A percentile compares a stretch with the other conserved stretches of the same genome.
Conservation (phyloP, 2,888 invertebrate species). For the Drosophila pegasa region DNA sequence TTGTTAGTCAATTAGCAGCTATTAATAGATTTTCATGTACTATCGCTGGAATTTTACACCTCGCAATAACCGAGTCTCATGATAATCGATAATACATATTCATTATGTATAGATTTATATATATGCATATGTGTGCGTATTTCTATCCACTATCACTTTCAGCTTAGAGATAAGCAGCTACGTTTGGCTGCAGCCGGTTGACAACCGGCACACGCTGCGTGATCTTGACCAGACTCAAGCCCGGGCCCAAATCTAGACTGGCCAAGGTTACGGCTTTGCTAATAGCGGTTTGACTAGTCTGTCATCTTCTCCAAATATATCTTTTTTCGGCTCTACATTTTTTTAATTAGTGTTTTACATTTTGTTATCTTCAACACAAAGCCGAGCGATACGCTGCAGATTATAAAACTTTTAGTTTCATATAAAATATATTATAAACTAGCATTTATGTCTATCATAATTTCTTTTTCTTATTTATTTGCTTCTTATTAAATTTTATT, state of each 20-base stretch:
- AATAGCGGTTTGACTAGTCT: constrained; percentile 34
- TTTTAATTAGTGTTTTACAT: neutral
- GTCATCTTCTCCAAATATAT: constrained; percentile 16
- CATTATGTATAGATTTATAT: too few relatives aligned
- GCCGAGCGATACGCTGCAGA: neutral
- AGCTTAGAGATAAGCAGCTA: constrained; percentile 15
- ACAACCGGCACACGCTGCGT: constrained; percentile 14
- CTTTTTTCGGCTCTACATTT: neutral
- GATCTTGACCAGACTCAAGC: constrained; percentile 34
- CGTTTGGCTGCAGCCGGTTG: constrained; percentile 7
- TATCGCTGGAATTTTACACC: neutral
- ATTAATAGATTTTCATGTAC: constrained; percentile 12
- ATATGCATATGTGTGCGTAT: neutral
- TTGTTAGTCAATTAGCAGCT: constrained; percentile 12
- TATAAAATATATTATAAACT: too few relatives aligned
- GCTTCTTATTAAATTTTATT: too few relatives aligned
- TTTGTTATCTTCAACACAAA: constrained; percentile 8
- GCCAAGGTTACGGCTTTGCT: constrained; percentile 24
- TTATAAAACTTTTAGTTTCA: neutral
- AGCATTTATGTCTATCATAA: too few relatives aligned
- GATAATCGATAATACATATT: neutral
- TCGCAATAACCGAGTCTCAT: neutral
- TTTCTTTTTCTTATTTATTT: too few relatives aligned
- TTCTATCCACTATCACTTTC: constrained; percentile 23
- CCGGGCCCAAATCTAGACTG: constrained; percentile 15